Evolutionary conservation across 1,140 invertebrate species (phyloP).

Genomic region (Tetragonula clypearis): DNA sequence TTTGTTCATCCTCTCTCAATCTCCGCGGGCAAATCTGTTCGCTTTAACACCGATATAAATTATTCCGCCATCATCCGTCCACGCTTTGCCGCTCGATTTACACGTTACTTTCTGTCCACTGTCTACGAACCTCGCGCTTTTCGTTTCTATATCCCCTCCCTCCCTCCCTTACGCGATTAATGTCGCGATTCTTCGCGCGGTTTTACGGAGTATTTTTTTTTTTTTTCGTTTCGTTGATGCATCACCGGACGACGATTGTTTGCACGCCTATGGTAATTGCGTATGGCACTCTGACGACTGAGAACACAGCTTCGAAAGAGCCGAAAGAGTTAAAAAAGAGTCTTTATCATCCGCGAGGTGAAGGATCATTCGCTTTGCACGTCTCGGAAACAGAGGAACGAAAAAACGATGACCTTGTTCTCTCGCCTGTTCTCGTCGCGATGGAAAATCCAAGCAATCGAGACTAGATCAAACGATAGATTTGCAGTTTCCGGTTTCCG

Average conservation of each 20-base stretch:
- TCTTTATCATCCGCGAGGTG: too few relatives aligned
- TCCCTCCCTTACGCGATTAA: background rate
- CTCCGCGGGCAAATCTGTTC: conserved; percentile 13
- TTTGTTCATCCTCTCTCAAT: conserved; percentile 9
- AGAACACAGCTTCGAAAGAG: too few relatives aligned
- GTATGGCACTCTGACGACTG: too few relatives aligned
- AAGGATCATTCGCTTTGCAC: too few relatives aligned
- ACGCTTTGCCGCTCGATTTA: background rate
- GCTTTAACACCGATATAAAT: background rate
- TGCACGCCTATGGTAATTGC: background rate
- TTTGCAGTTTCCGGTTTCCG: background rate
- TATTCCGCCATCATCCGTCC: background rate
- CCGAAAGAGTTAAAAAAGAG: too few relatives aligned
- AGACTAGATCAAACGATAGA: background rate
- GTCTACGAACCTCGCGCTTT: background rate
- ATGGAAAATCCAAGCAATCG: background rate
- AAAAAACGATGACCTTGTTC: too few relatives aligned
- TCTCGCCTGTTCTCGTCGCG: too few relatives aligned
- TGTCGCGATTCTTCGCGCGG: background rate
- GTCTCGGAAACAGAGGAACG: too few relatives aligned
- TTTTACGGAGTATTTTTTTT: background rate
- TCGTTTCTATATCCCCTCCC: background rate
- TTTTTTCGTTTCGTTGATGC: background rate
- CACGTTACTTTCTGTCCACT: background rate
- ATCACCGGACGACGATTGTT: background rate